Evolutionary conservation across 2,797 vertebrate species (phyloP), one percentile per base, ranked within the genome.

Genomic region (Anguilla anguilla): DNA sequence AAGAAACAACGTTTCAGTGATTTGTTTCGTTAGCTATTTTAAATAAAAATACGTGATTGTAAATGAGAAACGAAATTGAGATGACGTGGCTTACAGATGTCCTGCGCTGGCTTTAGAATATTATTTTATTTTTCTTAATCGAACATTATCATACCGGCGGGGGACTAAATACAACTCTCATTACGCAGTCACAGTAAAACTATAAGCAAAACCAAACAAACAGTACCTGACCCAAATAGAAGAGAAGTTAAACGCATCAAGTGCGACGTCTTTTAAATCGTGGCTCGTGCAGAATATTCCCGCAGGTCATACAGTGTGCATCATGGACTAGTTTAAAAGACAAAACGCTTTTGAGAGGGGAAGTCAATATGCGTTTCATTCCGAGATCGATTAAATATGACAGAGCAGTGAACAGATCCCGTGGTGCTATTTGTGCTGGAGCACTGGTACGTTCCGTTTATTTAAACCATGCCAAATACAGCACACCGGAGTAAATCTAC

Each of bases 361-460:
- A 6, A 43, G 74, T 15, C 74, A 19, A 43, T 43, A 17, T 43
- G 74, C 6, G 11, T 77, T 77, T 77, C 4, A 77, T 43, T 77
- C 35, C 11, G 51, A 79, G 39, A 57, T 31, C 35, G 35, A 86
- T 86, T 55, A 83, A 59, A 83, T n/a, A 83, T 43, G 81, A 82
- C 81, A 28, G 49, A n/a, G 46, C 82, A 46, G 77, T 31, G 49
- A 46, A n/a, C 35, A 74, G 19, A 81, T 57, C 82, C 64, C 46
- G 2, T n/a, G 61, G 87, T 61, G 22, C 69, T 57, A 57, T 5
- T 1, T 28, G 69, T 43, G 72, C 69, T 87, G 39, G 49, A 19
- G 55, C 87, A 85, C 25, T 59, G 22, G 64, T 43, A 74, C 46
- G 35, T 53, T 77, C 35, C 59, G 83, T 85, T 85, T 85, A 61